Percentiles rank a stretch among this genome's conserved stretches.
Evolutionary conservation across 2,888 invertebrate species (phyloP).

Genomic region (Heliconius sara): DNA sequence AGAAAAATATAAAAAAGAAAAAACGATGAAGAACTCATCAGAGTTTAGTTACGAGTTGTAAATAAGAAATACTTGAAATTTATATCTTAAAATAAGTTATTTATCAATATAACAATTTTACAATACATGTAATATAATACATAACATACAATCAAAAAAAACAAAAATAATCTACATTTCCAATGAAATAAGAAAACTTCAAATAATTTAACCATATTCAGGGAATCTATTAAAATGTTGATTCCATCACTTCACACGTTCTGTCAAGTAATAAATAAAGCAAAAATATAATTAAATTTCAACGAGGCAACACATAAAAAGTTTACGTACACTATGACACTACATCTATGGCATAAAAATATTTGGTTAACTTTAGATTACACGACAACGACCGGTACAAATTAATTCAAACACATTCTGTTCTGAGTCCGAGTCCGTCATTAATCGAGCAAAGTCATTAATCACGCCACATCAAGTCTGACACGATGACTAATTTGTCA

Average conservation of each 20-base stretch:
- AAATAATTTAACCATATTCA: neutral
- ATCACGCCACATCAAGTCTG: constrained; percentile 45
- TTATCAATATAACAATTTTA: neutral
- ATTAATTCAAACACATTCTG: constrained; percentile 32
- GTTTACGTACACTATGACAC: constrained; percentile 32
- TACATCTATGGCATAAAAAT: constrained; percentile 41
- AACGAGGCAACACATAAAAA: constrained; percentile 15
- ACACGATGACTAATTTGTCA: constrained; percentile 40
- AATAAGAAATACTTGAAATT: neutral
- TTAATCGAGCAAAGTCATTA: constrained; percentile 45
- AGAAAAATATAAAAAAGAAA: neutral
- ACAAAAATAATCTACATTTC: neutral
- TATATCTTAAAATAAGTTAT: neutral
- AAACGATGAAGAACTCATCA: neutral
- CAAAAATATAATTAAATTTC: constrained; percentile 16
- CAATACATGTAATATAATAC: neutral
- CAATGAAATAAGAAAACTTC: neutral
- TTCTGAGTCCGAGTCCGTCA: constrained; percentile 26
- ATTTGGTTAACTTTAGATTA: constrained; percentile 41
- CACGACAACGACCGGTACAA: constrained; percentile 39
- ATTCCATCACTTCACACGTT: neutral
- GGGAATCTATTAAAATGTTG: neutral
- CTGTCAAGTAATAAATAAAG: neutral
- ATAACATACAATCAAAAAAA: neutral
- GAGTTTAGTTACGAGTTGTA: neutral